Base-by-base conservation (phyloP, 2,113 vertebrate species). In the Otolemur garnettii region DNA sequence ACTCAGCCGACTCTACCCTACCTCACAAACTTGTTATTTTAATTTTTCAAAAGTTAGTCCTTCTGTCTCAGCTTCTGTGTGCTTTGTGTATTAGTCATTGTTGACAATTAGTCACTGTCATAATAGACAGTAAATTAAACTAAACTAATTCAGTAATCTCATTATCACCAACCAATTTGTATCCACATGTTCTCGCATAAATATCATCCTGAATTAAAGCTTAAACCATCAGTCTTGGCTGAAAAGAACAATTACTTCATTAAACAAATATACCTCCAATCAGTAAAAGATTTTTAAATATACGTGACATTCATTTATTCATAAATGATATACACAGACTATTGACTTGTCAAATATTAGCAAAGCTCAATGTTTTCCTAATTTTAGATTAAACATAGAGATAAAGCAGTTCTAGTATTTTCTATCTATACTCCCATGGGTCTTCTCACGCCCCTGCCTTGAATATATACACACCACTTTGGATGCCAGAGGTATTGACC, bases 81-180 rank as follows among this genome's bases (percentile, higher is more conserved):
- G 13, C 18, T 33, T 21, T 22, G 15, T 75, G 7, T 3, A 38
- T 59, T 74, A 93, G 69, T 64, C 80, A 92, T 1, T 78, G 69
- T 75, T 87, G 45, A 71, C 19, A 62, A 50, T 50, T 50, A 50
- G 45, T 50, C 45, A 50, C 8, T 50, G 45, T 50, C 38, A 53
- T 66, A 13, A 35, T 71, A 84, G 60, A 91, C 13, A 6, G 80
- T 38, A 19, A 92, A 55, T 71, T 71, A 79, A 87, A 92, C 12
- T 33, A 75, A 85, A 87, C 64, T 15, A 92, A 81, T 60, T 87
- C 35, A 64, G 75, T 45, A 35, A 64, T 80, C 87, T 92, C 96
- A 87, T 53, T 53, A 92, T 53, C 84, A 81, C 59, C 60, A 38
- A 78, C n/a, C 69, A 91, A 86, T 85, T 21, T 90, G 83, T 79